These are phyloP conservation scores for Sebastes oblongus DNA, from an alignment of 2,797 vertebrate genomes.

Conservation along the genomic window DNA sequence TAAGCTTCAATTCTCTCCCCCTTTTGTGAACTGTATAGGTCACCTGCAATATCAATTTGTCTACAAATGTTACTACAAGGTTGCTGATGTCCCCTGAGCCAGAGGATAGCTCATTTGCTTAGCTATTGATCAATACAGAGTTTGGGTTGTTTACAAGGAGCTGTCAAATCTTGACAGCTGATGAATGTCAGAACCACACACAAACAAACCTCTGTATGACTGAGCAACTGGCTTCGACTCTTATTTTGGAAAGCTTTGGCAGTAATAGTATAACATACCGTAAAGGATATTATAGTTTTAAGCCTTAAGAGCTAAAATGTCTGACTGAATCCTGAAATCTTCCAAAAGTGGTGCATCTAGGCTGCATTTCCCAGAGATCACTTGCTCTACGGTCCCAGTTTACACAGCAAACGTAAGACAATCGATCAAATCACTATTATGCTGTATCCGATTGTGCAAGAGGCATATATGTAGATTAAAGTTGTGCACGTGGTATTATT, in stretches of 20 bases:
- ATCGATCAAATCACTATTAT: not conserved
- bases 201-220: not conserved
- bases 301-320: not conserved
- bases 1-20: not conserved
- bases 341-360: not conserved
- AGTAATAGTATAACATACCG: not conserved
- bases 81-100: not conserved
- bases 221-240: not conserved
- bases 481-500: not conserved
- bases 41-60: not conserved
- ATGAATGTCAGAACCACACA: conserved; percentile 26
- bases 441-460: not conserved
- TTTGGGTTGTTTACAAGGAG: conserved; percentile 13
- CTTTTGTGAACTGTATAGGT: conserved; percentile 2
- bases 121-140: conserved; percentile 9
- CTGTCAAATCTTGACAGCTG: conserved; percentile 26
- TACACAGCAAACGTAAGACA: not conserved
- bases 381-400: not conserved
- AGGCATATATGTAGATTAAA: not conserved
- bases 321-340: not conserved
- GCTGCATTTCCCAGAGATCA: not conserved
- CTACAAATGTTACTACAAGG: conserved; percentile 10
- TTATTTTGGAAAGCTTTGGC: not conserved
- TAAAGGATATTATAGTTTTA: not conserved
- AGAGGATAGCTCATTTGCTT: conserved; percentile 2